Percentiles rank a stretch among this genome's conserved stretches.
Evolutionary conservation across 2,888 invertebrate species (phyloP).

Genomic region (Candidula unifasciata): DNA sequence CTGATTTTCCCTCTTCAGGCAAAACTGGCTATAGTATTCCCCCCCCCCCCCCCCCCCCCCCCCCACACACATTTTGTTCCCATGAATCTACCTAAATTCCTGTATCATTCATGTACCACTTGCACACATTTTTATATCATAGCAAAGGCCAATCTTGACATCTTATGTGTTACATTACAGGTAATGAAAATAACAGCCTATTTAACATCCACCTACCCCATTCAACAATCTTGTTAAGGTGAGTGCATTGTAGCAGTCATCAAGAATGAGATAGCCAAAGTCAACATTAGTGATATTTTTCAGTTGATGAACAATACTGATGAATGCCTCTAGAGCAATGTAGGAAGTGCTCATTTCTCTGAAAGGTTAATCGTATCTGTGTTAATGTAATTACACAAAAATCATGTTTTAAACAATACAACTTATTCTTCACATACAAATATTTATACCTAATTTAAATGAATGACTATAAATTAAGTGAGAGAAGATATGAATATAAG

Average conservation of each 20-base stretch:
- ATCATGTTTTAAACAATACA: background rate
- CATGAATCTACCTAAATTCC: no score
- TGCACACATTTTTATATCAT: no score
- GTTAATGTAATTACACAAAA: background rate
- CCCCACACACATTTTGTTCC: no score
- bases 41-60: no score
- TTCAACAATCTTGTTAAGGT: conserved; percentile 52
- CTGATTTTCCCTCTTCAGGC: no score
- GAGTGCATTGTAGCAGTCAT: conserved; percentile 70
- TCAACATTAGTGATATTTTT: conserved; percentile 55
- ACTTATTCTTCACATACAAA: background rate
- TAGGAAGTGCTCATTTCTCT: conserved; percentile 44
- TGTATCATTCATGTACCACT: no score
- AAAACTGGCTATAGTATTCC: no score
- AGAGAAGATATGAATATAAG: background rate
- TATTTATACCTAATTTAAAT: background rate
- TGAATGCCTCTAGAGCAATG: conserved; percentile 62
- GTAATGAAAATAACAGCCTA: background rate
- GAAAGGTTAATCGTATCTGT: background rate
- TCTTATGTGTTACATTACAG: no score
- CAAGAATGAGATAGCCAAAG: conserved; percentile 68
- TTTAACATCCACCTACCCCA: conserved; percentile 6
- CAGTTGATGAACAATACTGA: conserved; percentile 58
- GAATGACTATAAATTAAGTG: background rate
- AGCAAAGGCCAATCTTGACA: no score